Evolutionary conservation across 2,888 invertebrate species (phyloP).

Genomic region (Spisula subtruncata): DNA sequence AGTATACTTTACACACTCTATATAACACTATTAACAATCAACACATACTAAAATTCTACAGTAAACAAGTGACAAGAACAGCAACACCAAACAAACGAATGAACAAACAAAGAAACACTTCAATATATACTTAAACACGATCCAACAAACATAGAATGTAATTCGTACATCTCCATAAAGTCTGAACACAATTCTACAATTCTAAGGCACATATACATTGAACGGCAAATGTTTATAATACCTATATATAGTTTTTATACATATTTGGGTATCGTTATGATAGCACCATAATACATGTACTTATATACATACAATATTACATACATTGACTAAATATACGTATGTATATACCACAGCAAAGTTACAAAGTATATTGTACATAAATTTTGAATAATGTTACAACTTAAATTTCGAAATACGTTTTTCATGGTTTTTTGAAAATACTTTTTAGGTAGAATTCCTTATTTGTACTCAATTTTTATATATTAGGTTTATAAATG

Average conservation of each 20-base stretch:
- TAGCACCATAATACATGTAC: neutral
- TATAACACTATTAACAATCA: no score
- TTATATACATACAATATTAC: neutral
- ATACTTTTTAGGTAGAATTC: no score
- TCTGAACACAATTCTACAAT: constrained; percentile 14
- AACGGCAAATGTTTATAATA: constrained; percentile 11
- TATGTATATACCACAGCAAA: no score
- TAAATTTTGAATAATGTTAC: no score
- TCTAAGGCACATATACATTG: constrained; percentile 26
- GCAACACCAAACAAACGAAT: no score
- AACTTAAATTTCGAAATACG: no score
- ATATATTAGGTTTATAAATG: no score
- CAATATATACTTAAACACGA: constrained; percentile 1
- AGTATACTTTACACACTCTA: no score
- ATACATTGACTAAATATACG: neutral
- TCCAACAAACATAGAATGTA: neutral
- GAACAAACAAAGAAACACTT: neutral
- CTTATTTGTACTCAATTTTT: no score
- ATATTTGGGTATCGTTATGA: neutral
- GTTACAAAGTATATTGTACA: no score
- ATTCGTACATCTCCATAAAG: neutral
- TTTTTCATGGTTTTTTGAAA: no score
- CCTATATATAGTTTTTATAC: neutral
- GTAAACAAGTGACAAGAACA: neutral
- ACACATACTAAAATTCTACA: neutral